Evolutionary conservation across 2,113 vertebrate species (phyloP), one percentile per base, ranked within the genome.

Genomic region (Benthochromis sp.): DNA sequence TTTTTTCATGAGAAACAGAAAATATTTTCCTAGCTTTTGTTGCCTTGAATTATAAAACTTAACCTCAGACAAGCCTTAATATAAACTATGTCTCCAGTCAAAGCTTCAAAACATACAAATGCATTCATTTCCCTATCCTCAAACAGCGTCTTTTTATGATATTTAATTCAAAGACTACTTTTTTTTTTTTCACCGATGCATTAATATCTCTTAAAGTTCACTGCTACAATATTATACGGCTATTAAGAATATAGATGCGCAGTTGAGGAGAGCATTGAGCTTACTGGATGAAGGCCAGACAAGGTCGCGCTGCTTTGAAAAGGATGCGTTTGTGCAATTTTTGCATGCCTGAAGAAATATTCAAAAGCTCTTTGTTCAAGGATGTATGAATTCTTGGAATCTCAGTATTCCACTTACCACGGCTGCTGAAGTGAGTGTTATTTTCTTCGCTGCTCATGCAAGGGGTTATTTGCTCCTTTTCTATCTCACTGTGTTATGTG

Each of bases 401-500:
- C 52, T 89, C 63, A 40, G 63, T 82, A 63, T 82, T 82, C 43
- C 84, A 76, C 83, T 87, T 90, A 82, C 80, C 78, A 50, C 29
- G 57, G 50, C 69, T 17, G 63, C 17, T 91, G 84, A 89, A 86
- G 85, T 81, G 85, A 80, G 63, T 84, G 79, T 87, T 78, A 66
- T 90, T 89, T 91, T 90, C 84, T 86, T 84, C 63, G 80, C 69
- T 59, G 81, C 76, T 93, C 85, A 88, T 63, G 73, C 59, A 87
- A 40, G 59, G 47, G 84, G 61, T 84, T 19, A 54, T 88, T 89
- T 78, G 85, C 80, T 71, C 54, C 40, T 79, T 88, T 79, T 83
- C 38, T 40, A 57, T 90, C 90, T 90, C 55, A 11, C 53, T 47
- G 84, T 29, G 9, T 83, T 89, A 34, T 80, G 87, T 61, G 84